Conservation (phyloP, 2,797 vertebrate genomes). For the Todus mexicanus region DNA sequence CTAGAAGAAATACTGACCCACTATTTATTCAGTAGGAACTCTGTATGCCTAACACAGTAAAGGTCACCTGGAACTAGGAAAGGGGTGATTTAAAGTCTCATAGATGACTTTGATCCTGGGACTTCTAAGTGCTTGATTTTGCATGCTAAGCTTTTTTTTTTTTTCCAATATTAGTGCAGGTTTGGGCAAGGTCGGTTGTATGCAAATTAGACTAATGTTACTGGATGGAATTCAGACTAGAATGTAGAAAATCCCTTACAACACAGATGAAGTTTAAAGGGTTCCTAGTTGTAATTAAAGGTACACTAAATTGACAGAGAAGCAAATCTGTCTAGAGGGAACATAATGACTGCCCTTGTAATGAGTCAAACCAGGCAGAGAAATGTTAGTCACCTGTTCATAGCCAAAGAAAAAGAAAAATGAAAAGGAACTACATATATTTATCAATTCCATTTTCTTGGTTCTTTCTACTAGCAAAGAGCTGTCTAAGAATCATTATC, state of each 20-base stretch:
- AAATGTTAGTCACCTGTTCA: background rate
- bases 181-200: constrained; percentile 1
- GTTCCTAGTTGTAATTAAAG: constrained; percentile 27
- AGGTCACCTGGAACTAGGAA: background rate
- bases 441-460: background rate
- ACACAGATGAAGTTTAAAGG: constrained; percentile 8
- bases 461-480: background rate
- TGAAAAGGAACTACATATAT: background rate
- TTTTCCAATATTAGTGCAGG: background rate
- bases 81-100: background rate
- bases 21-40: background rate
- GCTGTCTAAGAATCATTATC: background rate
- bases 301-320: background rate
- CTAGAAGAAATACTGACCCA: background rate
- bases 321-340: constrained; percentile 42
- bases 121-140: background rate
- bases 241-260: background rate
- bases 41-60: background rate
- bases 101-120: background rate
- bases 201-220: constrained; percentile 10
- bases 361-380: background rate
- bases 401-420: background rate
- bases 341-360: background rate
- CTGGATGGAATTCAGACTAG: constrained; percentile 3
- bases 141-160: background rate